phyloP scores from a whole-genome alignment of 2,113 vertebrate species.

The Hippocampus abdominalis region DNA sequence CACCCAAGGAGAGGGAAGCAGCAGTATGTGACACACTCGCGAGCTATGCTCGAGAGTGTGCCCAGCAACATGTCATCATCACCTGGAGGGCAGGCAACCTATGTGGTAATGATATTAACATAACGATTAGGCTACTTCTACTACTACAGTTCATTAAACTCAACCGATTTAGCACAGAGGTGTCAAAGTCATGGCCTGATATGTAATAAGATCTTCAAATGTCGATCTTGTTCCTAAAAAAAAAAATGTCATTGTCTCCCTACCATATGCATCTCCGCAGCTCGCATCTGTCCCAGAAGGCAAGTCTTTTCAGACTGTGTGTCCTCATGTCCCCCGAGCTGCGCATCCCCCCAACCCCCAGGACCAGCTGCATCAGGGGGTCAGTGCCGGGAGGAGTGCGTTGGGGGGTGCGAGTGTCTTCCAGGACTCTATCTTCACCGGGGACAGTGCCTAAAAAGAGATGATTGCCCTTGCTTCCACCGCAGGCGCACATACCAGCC shows the following conservation, averaged over 20 bases:
- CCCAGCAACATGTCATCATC: conserved; percentile 63
- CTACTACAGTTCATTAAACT: no score
- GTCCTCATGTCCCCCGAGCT: conserved; percentile 82
- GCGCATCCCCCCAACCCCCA: conserved; percentile 51
- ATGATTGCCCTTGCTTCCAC: conserved; percentile 81
- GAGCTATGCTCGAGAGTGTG: conserved; percentile 79
- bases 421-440: conserved; percentile 74
- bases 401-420: conserved; percentile 82
- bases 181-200: no score
- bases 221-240: background rate
- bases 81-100: conserved; percentile 75
- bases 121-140: background rate
- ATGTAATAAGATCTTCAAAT: no score
- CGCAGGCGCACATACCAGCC: conserved; percentile 71
- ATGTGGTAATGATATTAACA: conserved; percentile 73
- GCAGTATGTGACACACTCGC: conserved; percentile 79
- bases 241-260: background rate
- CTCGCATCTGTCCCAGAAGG: conserved; percentile 68
- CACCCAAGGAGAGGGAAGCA: background rate
- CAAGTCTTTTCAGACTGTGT: conserved; percentile 83
- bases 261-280: conserved; percentile 52
- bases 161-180: no score
- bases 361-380: conserved; percentile 33
- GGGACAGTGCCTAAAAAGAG: conserved; percentile 67
- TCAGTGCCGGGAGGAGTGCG: conserved; percentile 78